Base-by-base conservation (phyloP, 2,797 vertebrate species). In the Mionectes olivaceus region DNA sequence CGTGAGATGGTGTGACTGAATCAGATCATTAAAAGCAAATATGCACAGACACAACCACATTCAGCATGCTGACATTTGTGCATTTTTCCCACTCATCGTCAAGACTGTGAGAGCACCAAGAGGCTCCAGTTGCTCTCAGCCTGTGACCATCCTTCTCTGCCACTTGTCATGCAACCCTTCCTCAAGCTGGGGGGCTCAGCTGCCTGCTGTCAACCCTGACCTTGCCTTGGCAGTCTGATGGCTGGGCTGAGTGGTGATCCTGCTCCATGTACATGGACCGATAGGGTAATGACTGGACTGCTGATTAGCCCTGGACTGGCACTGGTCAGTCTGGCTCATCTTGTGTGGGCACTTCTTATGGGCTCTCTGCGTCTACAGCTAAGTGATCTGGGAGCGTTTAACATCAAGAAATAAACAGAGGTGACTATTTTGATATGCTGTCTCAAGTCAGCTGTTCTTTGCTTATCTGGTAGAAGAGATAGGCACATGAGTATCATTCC, bases 231-330 rank as follows among this genome's bases (percentile, higher is more conserved):
- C 9, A 23, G 11, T 19, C 7, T 4, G 2, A 23, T n/a, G 22
- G n/a, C 7, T 56, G 33, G 9, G 25, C 37, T 43, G 37, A 8
- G 18, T 50, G 39, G 12, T 43, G 46, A 27, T 71, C 53, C 16
- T 87, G 21, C 21, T 21, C 35, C 9, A 2, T 8, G 25, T 27
- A 5, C 8, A 27, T 0, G 0, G 23, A 33, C 8, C 25, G 49
- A 0, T 18, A 41, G 28, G 23, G 7, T 47, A 33, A 63, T 43
- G 21, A 14, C 22, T 23, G 11, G 21, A 60, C 37, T 52, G 18
- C 33, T 87, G 24, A 10, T 32, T 30, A 52, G 56, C 18, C 10
- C 23, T 7, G 2, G 14, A 22, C 44, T 18, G 10, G 16, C 41
- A 39, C 32, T 17, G 37, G 24, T 11, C 21, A 30, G 2, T 19